Evolutionary conservation across 2,797 vertebrate genomes (phyloP).

Genomic region (Tamandua tetradactyla): DNA sequence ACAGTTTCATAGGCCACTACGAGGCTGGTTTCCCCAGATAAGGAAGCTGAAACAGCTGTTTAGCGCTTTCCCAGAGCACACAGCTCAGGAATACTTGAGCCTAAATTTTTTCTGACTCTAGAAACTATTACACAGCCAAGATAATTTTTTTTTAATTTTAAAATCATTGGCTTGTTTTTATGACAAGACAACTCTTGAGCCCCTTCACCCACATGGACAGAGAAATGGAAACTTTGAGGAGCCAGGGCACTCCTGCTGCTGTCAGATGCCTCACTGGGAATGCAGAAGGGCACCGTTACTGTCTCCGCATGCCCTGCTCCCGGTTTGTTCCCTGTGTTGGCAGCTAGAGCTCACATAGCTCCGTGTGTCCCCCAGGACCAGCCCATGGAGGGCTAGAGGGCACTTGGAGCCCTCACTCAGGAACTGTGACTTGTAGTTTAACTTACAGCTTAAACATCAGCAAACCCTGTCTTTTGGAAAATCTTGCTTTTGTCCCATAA

Average conservation of each 20-base stretch:
- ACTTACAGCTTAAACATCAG: background rate
- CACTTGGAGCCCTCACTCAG: background rate
- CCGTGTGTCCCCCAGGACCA: background rate
- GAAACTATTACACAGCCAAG: background rate
- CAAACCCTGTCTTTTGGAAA: background rate
- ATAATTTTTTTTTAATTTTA: background rate
- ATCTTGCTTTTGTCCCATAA: no score
- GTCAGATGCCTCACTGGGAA: background rate
- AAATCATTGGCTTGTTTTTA: background rate
- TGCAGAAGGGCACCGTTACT: background rate
- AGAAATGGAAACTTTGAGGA: background rate
- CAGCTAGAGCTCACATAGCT: background rate
- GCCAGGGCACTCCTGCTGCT: background rate
- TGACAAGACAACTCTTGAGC: background rate
- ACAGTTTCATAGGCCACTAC: rapidly evolving
- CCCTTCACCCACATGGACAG: background rate
- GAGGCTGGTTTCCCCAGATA: rapidly evolving
- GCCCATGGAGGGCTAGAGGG: rapidly evolving
- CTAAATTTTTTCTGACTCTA: background rate
- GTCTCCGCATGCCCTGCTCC: background rate
- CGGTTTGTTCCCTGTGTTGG: background rate
- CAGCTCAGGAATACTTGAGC: background rate
- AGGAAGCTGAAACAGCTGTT: no score
- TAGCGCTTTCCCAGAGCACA: background rate
- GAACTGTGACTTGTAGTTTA: background rate